Conservation (phyloP, 2,888 invertebrate species). For the Sinopyrophorus schimmeli region DNA sequence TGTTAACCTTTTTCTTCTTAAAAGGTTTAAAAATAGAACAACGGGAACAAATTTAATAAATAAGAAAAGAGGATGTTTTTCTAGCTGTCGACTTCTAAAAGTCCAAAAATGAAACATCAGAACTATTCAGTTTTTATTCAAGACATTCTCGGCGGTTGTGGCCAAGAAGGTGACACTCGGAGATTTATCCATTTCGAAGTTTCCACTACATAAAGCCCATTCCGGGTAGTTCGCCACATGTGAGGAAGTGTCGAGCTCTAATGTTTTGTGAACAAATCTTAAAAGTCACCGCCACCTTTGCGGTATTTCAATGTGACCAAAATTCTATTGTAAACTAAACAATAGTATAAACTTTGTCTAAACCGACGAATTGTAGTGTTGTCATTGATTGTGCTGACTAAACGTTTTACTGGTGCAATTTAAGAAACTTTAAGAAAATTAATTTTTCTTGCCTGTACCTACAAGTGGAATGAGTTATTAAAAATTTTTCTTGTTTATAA, state of each 20-base stretch:
- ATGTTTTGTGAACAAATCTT: conserved; percentile 40
- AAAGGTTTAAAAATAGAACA: too few relatives aligned
- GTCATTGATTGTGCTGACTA: conserved; percentile 25
- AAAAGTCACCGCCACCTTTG: conserved; percentile 43
- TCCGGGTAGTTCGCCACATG: conserved; percentile 39
- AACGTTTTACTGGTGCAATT: conserved; percentile 26
- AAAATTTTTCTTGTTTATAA: too few relatives aligned
- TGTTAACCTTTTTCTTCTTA: too few relatives aligned
- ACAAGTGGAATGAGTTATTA: too few relatives aligned
- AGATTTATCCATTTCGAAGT: conserved; percentile 42
- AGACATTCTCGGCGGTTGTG: conserved; percentile 18
- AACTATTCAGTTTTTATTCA: conserved; percentile 20
- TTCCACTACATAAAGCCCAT: conserved; percentile 45
- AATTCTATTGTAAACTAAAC: conserved; percentile 30
- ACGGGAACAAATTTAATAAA: too few relatives aligned
- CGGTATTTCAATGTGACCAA: conserved; percentile 34
- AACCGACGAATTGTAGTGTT: conserved; percentile 31
- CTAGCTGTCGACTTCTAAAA: too few relatives aligned
- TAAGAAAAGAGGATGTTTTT: too few relatives aligned
- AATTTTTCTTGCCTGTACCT: too few relatives aligned
- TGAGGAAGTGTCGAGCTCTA: conserved; percentile 42
- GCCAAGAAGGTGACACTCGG: conserved; percentile 37
- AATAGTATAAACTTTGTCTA: conserved; percentile 32
- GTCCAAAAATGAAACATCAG: conserved; percentile 18
- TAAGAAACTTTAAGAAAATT: too few relatives aligned